Evolutionary conservation across 2,888 invertebrate genomes (phyloP), one percentile per base, ranked within the genome.

Genomic region (Lithophane leautieri): DNA sequence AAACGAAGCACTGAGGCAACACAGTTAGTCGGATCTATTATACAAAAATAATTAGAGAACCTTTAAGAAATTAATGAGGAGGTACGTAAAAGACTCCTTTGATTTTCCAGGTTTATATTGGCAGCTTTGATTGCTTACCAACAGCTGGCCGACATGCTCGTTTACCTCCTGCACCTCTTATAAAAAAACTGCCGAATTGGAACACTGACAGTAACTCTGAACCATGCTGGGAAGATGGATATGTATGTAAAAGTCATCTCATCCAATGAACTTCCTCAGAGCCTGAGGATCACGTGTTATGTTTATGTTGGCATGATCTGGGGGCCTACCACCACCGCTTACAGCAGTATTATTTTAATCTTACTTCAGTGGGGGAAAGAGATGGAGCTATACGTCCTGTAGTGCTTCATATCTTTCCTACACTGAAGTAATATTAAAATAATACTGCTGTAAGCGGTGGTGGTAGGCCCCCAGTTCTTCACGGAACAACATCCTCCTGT

Each of bases 201-300:
- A 56, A 74, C 34, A 50, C 62, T 56, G 47, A 56, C n/a, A 63
- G 74, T 80, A 56, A 50, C 42, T 56, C 42, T 40, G 81, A 63
- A 81, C 42, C 56, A 22, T 34, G 34, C 77, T 74, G 77, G 81
- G 63, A 81, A 56, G 75, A 81, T 25, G 77, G 81, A 80, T 81
- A 78, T 74, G 77, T 78, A 78, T 63, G 77, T 78, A 78, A 63
- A 73, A 77, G 56, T 62, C 72, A 68, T 76, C 52, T 73, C 54
- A 56, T 63, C 28, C 40, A 74, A 25, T 50, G 50, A 52, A 56
- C 74, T 80, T 63, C 56, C 14, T 56, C 54, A 80, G 73, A 80
- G 73, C 42, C 42, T 56, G 80, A 50, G 62, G 50, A 54, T 47
- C 54, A 44, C 63, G 12, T 66, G 28, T 28, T 65, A 72, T 42